Conservation (phyloP, 2,888 invertebrate species). For the Drosophila peninsularis region DNA sequence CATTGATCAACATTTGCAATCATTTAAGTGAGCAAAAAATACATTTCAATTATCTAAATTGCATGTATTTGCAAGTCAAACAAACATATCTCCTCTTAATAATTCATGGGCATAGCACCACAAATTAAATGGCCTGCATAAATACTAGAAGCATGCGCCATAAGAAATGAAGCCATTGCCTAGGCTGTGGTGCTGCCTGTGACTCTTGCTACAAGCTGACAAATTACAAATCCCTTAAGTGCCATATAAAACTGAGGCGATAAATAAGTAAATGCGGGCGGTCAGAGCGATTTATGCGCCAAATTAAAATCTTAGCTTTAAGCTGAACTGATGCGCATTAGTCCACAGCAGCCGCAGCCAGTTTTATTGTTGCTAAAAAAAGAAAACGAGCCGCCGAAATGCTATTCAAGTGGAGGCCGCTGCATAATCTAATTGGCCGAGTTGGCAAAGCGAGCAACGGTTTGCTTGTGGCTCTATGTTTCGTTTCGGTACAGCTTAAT, state of each 20-base stretch:
- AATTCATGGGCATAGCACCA: neutral
- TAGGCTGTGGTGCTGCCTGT: neutral
- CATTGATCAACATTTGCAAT: neutral
- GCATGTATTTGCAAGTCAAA: neutral
- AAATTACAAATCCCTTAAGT: slow-evolving; percentile 68
- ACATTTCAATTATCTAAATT: neutral
- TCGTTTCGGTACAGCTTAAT: slow-evolving; percentile 40
- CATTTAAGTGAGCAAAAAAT: neutral
- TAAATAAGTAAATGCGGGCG: slow-evolving; percentile 61
- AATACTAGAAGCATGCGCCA: neutral
- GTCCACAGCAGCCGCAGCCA: slow-evolving; percentile 27
- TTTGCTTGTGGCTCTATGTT: slow-evolving; percentile 29
- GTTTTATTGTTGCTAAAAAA: slow-evolving; percentile 22
- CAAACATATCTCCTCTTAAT: too few species aligned
- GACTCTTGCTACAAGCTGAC: slow-evolving; percentile 19
- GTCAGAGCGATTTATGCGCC: slow-evolving; percentile 60
- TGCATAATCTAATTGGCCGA: slow-evolving; percentile 57
- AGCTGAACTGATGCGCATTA: slow-evolving; percentile 54
- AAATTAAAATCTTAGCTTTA: slow-evolving; percentile 67
- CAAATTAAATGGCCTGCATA: slow-evolving; percentile 1
- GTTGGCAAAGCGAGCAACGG: slow-evolving; percentile 32
- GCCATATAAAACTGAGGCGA: slow-evolving; percentile 43
- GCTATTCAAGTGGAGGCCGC: slow-evolving; percentile 47
- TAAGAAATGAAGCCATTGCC: slow-evolving; percentile 32
- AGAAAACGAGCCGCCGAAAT: slow-evolving; percentile 16